Evolutionary conservation across 37 sponge, comb jelly and placozoan species (phyloP), one percentile per base, ranked within the genome.

Genomic region (Chondrilla cf. caribensis): DNA sequence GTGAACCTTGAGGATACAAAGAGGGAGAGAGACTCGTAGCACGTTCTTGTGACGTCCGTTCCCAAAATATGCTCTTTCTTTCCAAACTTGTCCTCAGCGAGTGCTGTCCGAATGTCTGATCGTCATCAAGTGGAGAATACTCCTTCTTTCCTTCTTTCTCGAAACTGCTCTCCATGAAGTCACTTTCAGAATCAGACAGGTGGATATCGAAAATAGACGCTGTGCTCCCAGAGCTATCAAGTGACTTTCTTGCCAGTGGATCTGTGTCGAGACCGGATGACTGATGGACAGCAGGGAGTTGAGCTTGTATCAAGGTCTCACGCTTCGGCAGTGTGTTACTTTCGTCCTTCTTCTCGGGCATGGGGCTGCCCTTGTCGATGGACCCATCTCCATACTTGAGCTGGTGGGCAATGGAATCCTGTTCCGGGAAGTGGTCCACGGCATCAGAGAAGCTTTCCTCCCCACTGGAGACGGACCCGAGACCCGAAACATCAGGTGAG

Each of bases 391-490:
- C 51, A 11, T 67, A 67, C 68, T 67, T 67, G 35, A 67, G 35
- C 1, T 28, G 35, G 4, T 67, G 68, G 0, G 68, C 68, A 33
- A 67, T 33, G 35, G 68, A 6, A 29, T 67, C 68, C 2, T 28
- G 31, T 17, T 26, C 15, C n/a, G 68, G 68, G 68, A 67, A 67
- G 26, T 29, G 68, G 29, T 67, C 68, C 33, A 33, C 31, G 35
- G 68, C 68, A 29, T 67, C 68, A 67, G 32, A 28, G 29, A 67
- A 67, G 15, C 33, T 67, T 2, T 67, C 64, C 64, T 62, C 68
- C 2, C 68, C 68, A 67, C 68, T 67, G 26, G 35, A 33, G 68
- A 67, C 1, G 32, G 68, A 1, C 17, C 2, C 29, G 35, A 2
- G 1, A 1, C 1, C 32, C 15, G 68, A 29, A 2, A n/a, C 60